Evolutionary conservation across 2,888 invertebrate species (phyloP).

Genomic region (Oscheius sp.): DNA sequence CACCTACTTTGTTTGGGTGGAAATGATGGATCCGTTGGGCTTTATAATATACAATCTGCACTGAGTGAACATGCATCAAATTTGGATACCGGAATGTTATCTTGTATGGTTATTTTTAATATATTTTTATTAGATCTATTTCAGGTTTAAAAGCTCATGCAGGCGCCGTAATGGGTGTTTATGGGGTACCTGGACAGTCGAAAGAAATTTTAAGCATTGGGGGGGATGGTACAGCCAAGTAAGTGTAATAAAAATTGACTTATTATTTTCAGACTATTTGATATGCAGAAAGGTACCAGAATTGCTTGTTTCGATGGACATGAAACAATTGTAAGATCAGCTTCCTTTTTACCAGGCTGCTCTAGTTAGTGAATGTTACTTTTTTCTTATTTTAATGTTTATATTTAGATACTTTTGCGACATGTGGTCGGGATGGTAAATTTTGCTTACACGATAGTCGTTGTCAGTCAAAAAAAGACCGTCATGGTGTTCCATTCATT

Average conservation of each 20-base stretch:
- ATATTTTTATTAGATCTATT: not conserved
- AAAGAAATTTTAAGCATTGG: constrained; percentile 20
- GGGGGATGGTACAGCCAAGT: constrained; percentile 23
- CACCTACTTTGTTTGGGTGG: constrained; percentile 5
- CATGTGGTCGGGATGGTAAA: constrained; percentile 22
- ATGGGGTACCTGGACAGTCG: constrained; percentile 13
- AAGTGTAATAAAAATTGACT: not conserved
- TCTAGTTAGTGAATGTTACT: not conserved
- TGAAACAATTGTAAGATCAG: constrained; percentile 14
- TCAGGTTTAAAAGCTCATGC: constrained; percentile 18
- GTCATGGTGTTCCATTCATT: not conserved
- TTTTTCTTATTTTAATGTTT: not conserved
- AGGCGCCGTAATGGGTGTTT: constrained; percentile 21
- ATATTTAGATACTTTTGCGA: constrained; percentile 16
- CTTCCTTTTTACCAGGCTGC: constrained; percentile 7
- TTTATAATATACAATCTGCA: constrained; percentile 1
- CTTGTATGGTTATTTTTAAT: not conserved
- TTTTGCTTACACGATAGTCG: constrained; percentile 11
- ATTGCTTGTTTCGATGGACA: constrained; percentile 18
- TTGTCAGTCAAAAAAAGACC: constrained; percentile 6
- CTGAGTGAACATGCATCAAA: not conserved
- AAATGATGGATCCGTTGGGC: constrained; percentile 14
- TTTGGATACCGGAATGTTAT: constrained; percentile 3
- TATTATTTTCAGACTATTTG: constrained; percentile 8
- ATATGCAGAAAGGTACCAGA: constrained; percentile 2